These are phyloP conservation scores for Pantherophis guttatus DNA, from an alignment of 2,113 vertebrate genomes.

Conservation along the genomic window DNA sequence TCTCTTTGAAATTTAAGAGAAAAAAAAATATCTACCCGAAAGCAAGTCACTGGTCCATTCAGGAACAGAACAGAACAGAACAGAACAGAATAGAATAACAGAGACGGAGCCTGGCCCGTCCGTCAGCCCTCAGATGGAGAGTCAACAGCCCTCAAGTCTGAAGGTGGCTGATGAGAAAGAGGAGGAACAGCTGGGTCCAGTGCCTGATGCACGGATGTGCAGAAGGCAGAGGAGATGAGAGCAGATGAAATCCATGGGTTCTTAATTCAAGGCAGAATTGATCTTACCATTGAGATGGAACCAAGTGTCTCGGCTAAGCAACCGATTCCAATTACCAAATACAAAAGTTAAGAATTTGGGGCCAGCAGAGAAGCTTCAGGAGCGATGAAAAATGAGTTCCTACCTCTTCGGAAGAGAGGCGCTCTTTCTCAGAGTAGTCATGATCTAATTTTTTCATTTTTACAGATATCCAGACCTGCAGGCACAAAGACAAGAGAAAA, in stretches of 20 bases:
- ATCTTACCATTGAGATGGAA: neutral
- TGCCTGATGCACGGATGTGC: no score
- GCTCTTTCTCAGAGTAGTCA: neutral
- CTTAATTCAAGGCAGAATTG: neutral
- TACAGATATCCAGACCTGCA: conserved; percentile 85
- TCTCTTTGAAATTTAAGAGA: neutral
- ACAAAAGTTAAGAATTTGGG: neutral
- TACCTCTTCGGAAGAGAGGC: neutral
- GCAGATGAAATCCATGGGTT: no score
- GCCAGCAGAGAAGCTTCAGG: neutral
- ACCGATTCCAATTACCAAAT: neutral
- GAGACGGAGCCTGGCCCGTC: no score
- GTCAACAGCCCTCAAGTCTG: no score
- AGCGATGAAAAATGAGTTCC: neutral
- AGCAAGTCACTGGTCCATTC: neutral
- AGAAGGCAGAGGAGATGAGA: no score
- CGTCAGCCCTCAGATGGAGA: no score
- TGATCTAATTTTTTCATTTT: conserved; percentile 45
- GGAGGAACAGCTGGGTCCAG: no score
- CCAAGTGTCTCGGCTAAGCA: neutral
- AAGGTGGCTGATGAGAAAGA: no score
- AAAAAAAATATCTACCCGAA: neutral
- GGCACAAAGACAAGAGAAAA: conserved; percentile 93
- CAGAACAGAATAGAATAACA: no score
- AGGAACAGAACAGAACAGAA: neutral